Percentiles rank a stretch among this genome's conserved stretches.
These are phyloP conservation scores for Heliconius cydno DNA, from an alignment of 2,888 invertebrate species.

Conservation along the genomic window DNA sequence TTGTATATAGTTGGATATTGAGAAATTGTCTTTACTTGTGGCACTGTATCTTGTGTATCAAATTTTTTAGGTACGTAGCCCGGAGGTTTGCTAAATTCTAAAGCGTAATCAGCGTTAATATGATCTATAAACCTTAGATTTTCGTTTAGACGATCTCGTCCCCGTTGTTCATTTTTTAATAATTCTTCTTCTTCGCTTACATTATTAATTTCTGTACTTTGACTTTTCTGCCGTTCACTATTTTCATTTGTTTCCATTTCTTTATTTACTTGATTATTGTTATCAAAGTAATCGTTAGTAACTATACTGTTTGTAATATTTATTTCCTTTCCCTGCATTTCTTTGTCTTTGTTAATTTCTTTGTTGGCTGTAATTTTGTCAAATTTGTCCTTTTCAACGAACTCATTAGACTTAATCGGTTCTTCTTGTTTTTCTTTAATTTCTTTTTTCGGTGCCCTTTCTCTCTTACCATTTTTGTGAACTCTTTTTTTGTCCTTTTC, in stretches of 20 bases:
- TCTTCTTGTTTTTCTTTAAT: neutral
- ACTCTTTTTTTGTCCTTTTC: neutral
- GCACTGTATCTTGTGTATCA: conserved; percentile 29
- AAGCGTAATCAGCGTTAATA: conserved; percentile 36
- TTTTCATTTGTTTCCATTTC: neutral
- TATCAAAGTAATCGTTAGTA: neutral
- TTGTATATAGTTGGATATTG: conserved; percentile 47
- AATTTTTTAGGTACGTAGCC: conserved; percentile 44
- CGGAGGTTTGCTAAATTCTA: conserved; percentile 45
- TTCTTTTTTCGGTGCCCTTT: neutral
- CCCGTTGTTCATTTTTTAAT: conserved; percentile 22
- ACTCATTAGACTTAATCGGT: neutral
- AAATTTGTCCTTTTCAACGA: neutral
- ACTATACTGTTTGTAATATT: neutral
- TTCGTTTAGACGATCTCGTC: conserved; percentile 29
- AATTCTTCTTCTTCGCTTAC: conserved; percentile 10
- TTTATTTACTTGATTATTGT: neutral
- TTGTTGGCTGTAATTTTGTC: neutral
- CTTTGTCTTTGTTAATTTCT: neutral
- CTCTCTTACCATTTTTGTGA: neutral
- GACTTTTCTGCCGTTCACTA: neutral
- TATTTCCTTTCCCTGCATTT: neutral
- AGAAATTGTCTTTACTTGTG: conserved; percentile 33
- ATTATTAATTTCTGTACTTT: neutral
- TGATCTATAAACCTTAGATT: conserved; percentile 36